Conservation (phyloP, 2,888 invertebrate genomes). For the Ichneumoninae sp. region DNA sequence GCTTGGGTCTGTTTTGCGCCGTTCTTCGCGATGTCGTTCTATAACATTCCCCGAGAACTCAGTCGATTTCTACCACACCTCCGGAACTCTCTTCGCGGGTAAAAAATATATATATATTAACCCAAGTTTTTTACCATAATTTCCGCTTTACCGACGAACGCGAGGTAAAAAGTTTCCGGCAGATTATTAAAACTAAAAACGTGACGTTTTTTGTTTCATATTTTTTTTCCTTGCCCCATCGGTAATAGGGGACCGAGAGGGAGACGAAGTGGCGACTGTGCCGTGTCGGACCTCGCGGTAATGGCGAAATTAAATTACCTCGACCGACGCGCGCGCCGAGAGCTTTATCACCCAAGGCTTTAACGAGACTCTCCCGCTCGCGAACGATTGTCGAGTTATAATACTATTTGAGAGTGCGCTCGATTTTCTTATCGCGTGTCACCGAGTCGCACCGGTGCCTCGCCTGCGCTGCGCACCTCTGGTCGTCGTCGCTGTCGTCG, state of each 20-base stretch:
- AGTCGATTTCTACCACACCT: not conserved
- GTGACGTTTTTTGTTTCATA: not conserved
- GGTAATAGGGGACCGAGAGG: not conserved
- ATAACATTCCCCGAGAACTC: not conserved
- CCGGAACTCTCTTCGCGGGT: not conserved
- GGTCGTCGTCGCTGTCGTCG: not conserved
- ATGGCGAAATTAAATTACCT: conserved; percentile 31
- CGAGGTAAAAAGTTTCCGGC: not conserved
- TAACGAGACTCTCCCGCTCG: conserved; percentile 29
- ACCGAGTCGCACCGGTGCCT: not conserved
- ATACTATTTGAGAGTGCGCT: conserved; percentile 28
- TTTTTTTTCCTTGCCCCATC: not conserved
- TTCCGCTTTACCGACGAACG: not conserved
- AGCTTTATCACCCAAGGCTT: conserved; percentile 28
- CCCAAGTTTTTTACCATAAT: not conserved
- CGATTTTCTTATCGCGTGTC: conserved; percentile 53
- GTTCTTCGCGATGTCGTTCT: not conserved
- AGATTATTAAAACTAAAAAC: not conserved
- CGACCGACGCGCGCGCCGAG: not conserved
- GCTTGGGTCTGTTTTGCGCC: not conserved
- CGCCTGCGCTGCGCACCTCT: not conserved
- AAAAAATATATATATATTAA: not conserved
- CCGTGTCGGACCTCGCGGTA: not conserved
- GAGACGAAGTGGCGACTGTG: not conserved
- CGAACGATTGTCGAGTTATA: conserved; percentile 42